Evolutionary conservation across 1,140 invertebrate genomes (phyloP), one percentile per base, ranked within the genome.

Genomic region (Euura lappo): DNA sequence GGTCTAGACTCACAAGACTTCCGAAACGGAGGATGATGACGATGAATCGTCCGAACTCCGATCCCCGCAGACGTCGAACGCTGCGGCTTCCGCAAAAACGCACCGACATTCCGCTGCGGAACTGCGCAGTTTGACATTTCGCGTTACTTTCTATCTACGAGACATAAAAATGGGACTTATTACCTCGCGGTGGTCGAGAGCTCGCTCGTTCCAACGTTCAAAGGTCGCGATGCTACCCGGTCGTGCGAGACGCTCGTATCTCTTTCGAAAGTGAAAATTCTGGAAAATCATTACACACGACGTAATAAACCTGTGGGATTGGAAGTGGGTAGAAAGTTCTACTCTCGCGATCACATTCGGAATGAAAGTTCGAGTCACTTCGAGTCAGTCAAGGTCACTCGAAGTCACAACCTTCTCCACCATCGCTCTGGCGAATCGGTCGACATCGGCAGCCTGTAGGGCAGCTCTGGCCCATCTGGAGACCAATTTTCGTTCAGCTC

Each of bases 401-500:
- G 28, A 28, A 28, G 28, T 28, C 28, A 28, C 28, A 81, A 28
- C 80, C 78, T 80, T 75, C 74, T 72, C 80, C 80, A 81, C 80
- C 80, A 81, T 68, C 45, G 46, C 69, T 79, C 75, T 4, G 72
- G 72, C 4, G 78, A 76, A 28, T 78, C 72, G 0, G 75, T 68
- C 2, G 74, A 69, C 44, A 79, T 68, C 44, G 77, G 10, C 60
- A 80, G 71, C 68, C 51, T 74, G n/a, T 45, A 73, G 3, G 74
- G 75, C 42, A 73, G 64, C 11, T 73, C 46, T 3, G 74, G 72
- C 4, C 72, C 47, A 7, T 76, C 28, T 4, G 45, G 11, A n/a
- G 70, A 75, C 89, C 89, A 91, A 67, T 87, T 80, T 80, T 91
- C 89, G 72, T 89, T 89, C 2, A 91, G 79, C 66, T 89, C 85